These are phyloP conservation scores for Corythoichthys intestinalis DNA, from an alignment of 2,113 vertebrate species.

Conservation along the genomic window DNA sequence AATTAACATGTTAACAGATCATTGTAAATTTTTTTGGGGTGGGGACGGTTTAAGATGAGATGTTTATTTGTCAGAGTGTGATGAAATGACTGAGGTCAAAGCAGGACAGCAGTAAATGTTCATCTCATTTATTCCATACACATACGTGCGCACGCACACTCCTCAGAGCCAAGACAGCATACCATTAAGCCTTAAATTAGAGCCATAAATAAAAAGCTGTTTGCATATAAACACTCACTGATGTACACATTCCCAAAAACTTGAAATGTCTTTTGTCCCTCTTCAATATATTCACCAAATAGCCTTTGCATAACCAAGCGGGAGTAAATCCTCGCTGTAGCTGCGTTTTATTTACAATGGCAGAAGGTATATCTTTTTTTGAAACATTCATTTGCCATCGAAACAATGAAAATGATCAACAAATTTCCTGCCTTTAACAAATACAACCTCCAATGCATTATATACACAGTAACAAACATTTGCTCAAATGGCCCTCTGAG, in stretches of 20 bases:
- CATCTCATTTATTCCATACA: slow-evolving; percentile 61
- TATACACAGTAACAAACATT: neutral
- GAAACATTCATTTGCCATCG: slow-evolving; percentile 30
- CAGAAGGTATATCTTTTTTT: slow-evolving; percentile 45
- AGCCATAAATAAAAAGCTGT: slow-evolving; percentile 71
- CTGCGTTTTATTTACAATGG: slow-evolving; percentile 55
- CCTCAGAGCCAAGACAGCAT: slow-evolving; percentile 41
- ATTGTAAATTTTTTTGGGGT: no score
- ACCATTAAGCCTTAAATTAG: slow-evolving; percentile 65
- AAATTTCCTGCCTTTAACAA: neutral
- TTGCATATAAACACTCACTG: slow-evolving; percentile 64
- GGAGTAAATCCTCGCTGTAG: slow-evolving; percentile 32
- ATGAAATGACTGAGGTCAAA: slow-evolving; percentile 11
- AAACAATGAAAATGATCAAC: slow-evolving; percentile 9
- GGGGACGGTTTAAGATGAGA: no score
- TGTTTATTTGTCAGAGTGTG: neutral
- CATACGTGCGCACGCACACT: slow-evolving; percentile 31
- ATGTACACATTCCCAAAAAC: slow-evolving; percentile 59
- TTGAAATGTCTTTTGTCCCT: slow-evolving; percentile 12
- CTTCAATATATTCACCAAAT: no score
- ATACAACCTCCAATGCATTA: neutral
- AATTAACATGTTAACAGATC: no score
- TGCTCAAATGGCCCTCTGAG: neutral
- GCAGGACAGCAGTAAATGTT: slow-evolving; percentile 44
- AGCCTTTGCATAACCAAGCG: slow-evolving; percentile 55